Evolutionary conservation across 2,888 invertebrate species (phyloP).

Genomic region (Archaeoteleia sp.): DNA sequence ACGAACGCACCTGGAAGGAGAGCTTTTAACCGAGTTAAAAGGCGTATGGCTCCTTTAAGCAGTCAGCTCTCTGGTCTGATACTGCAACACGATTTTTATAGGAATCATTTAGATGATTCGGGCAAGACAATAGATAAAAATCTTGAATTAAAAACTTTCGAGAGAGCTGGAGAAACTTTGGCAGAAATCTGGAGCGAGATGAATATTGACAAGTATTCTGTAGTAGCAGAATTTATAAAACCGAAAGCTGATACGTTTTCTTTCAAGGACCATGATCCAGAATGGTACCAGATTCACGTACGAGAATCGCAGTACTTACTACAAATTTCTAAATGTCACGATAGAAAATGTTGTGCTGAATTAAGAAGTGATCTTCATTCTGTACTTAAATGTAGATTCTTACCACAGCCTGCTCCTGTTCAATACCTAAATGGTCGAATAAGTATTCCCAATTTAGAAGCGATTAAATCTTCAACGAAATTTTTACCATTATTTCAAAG

Average conservation of each 20-base stretch:
- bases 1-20: constrained; percentile 68
- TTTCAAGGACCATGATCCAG: constrained; percentile 26
- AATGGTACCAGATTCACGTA: constrained; percentile 57
- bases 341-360: too few species aligned
- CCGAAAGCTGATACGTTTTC: too few species aligned
- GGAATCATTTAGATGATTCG: constrained; percentile 61
- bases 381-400: too few species aligned
- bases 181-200: constrained; percentile 62
- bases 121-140: constrained; percentile 62
- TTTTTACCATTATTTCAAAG: too few species aligned
- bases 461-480: too few species aligned
- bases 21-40: constrained; percentile 66
- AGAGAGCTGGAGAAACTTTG: constrained; percentile 62
- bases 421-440: too few species aligned
- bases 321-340: constrained; percentile 37
- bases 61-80: constrained; percentile 61
- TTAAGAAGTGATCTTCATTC: too few species aligned
- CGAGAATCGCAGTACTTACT: constrained; percentile 59
- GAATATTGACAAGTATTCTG: constrained; percentile 58
- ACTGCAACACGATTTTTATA: too few species aligned
- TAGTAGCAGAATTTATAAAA: constrained; percentile 33
- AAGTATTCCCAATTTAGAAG: too few species aligned
- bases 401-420: too few species aligned
- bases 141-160: constrained; percentile 66
- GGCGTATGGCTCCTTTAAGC: constrained; percentile 68